phyloP scores from a whole-genome alignment of 2,113 vertebrate species.

The Xenopus laevis region DNA sequence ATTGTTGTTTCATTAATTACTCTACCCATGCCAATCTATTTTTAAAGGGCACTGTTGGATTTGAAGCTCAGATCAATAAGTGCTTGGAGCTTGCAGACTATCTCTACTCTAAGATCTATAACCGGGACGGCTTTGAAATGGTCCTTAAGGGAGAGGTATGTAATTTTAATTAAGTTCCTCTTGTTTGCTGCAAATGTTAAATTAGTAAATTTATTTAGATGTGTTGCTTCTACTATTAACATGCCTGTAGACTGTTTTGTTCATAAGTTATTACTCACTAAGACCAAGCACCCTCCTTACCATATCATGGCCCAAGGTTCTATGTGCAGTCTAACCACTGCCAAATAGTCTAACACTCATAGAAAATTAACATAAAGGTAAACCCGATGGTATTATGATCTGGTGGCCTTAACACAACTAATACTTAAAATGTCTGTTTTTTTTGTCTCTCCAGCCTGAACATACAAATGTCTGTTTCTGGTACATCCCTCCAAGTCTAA shows the following conservation, averaged over 20 bases:
- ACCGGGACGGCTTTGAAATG: constrained; percentile 91
- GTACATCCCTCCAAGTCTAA: constrained; percentile 90
- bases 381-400: too few species aligned
- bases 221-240: neutral
- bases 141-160: constrained; percentile 90
- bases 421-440: neutral
- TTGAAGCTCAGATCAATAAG: constrained; percentile 95
- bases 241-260: too few species aligned
- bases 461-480: constrained; percentile 98
- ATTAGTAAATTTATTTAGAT: neutral
- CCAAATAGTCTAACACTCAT: too few species aligned
- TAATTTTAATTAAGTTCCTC: neutral
- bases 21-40: neutral
- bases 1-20: too few species aligned
- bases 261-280: too few species aligned
- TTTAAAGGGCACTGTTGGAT: constrained; percentile 86
- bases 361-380: too few species aligned
- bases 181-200: neutral
- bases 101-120: constrained; percentile 88
- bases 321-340: too few species aligned
- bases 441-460: constrained; percentile 77
- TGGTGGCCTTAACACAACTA: too few species aligned
- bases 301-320: too few species aligned
- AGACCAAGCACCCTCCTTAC: too few species aligned
- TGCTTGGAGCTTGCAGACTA: constrained; percentile 92